Percentiles rank a stretch among this genome's conserved stretches.
phyloP scores from a whole-genome alignment of 2,113 vertebrate species.

The Passer montanus region DNA sequence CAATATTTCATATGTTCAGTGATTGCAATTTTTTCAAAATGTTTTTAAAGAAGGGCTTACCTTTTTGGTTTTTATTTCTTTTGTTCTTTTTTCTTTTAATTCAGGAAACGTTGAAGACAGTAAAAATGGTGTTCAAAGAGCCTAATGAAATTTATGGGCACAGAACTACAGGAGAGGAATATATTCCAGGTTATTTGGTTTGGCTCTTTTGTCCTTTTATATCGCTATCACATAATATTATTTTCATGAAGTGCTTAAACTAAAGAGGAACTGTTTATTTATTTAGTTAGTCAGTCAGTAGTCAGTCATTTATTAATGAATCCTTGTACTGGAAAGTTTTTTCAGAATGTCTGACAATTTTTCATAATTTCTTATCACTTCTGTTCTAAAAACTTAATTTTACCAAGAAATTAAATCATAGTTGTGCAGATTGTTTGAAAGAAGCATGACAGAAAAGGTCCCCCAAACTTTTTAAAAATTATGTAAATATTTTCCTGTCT shows the following conservation, averaged over 20 bases:
- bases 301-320: background rate
- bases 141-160: background rate
- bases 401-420: background rate
- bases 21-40: background rate
- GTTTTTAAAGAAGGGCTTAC: background rate
- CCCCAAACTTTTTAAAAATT: background rate
- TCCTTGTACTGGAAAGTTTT: background rate
- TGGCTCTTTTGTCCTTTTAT: background rate
- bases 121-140: background rate
- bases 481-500: background rate
- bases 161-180: background rate
- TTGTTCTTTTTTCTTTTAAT: background rate
- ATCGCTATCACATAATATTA: rapidly evolving
- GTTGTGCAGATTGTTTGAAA: background rate
- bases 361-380: background rate
- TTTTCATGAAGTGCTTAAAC: background rate
- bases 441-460: background rate
- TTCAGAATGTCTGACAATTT: background rate
- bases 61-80: background rate
- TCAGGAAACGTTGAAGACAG: background rate
- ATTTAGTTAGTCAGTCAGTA: background rate
- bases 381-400: background rate
- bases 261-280: background rate
- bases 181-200: background rate
- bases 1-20: background rate